Percentiles rank a stretch among this genome's conserved stretches.
Conservation (phyloP, 1,140 invertebrate genomes). For the Cepaea nemoralis region DNA sequence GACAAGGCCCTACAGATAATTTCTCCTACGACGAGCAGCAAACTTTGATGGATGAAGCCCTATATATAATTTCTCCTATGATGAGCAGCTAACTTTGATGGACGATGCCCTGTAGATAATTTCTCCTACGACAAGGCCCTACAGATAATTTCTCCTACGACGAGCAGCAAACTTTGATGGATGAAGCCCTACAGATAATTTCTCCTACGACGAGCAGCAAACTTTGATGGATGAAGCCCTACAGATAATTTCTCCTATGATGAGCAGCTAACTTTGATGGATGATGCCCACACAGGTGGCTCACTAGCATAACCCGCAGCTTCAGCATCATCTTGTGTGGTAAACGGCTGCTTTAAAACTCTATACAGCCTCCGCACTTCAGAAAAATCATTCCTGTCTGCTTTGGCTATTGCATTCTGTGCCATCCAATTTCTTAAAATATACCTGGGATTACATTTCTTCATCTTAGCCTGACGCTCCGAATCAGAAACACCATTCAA, state of each 20-base stretch:
- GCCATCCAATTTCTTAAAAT: constrained; percentile 79
- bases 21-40: too few relatives aligned
- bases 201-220: too few relatives aligned
- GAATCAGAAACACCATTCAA: constrained; percentile 54
- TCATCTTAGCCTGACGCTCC: constrained; percentile 73
- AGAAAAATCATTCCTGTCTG: constrained; percentile 76
- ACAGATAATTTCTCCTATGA: constrained; percentile 53
- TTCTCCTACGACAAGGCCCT: too few relatives aligned
- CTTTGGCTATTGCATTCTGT: constrained; percentile 76
- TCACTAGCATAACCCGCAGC: constrained; percentile 72
- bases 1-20: too few relatives aligned
- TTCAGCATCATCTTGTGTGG: constrained; percentile 72
- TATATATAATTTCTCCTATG: too few relatives aligned
- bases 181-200: too few relatives aligned
- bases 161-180: too few relatives aligned
- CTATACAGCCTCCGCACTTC: constrained; percentile 53
- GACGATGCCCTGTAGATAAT: too few relatives aligned
- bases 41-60: too few relatives aligned
- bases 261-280: constrained; percentile 76
- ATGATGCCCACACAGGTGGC: constrained; percentile 75
- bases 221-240: too few relatives aligned
- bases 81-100: too few relatives aligned
- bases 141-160: too few relatives aligned
- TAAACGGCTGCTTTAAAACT: constrained; percentile 57
- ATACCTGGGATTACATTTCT: constrained; percentile 74